phyloP scores from a whole-genome alignment of 2,888 invertebrate genomes.

The Quadriops clusia region DNA sequence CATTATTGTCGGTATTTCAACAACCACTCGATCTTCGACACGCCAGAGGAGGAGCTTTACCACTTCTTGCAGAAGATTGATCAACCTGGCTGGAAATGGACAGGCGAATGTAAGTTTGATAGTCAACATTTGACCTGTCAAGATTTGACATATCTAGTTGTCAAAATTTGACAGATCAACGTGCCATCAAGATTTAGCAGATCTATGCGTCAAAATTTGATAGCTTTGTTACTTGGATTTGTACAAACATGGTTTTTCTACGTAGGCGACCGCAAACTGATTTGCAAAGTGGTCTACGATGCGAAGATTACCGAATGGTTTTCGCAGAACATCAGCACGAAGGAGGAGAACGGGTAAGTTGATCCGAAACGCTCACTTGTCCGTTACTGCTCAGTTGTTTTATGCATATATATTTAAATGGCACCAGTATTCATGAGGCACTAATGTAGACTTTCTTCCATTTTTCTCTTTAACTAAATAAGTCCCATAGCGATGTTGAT shows the following conservation, averaged over 20 bases:
- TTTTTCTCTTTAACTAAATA: conserved; percentile 17
- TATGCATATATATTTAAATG: conserved; percentile 1
- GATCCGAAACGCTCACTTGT: neutral
- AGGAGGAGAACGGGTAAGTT: conserved; percentile 60
- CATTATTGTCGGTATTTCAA: conserved; percentile 28
- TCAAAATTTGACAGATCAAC: too few relatives aligned
- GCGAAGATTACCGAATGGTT: conserved; percentile 83
- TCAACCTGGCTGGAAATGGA: conserved; percentile 76
- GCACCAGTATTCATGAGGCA: conserved; percentile 16
- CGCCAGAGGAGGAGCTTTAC: conserved; percentile 63
- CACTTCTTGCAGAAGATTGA: conserved; percentile 71
- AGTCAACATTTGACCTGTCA: neutral
- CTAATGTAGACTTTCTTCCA: conserved; percentile 26
- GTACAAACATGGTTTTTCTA: conserved; percentile 22
- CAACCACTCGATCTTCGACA: conserved; percentile 26
- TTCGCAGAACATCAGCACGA: conserved; percentile 58
- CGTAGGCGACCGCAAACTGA: conserved; percentile 76
- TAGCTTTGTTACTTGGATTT: neutral
- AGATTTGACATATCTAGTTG: too few relatives aligned
- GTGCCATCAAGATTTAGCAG: too few relatives aligned
- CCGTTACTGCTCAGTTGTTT: neutral
- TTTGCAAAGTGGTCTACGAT: conserved; percentile 77
- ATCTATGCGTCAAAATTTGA: neutral
- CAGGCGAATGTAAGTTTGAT: conserved; percentile 25
- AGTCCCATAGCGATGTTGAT: conserved; percentile 88